Evolutionary conservation across 1,140 invertebrate genomes (phyloP).

Genomic region (Drosophila suzukii): DNA sequence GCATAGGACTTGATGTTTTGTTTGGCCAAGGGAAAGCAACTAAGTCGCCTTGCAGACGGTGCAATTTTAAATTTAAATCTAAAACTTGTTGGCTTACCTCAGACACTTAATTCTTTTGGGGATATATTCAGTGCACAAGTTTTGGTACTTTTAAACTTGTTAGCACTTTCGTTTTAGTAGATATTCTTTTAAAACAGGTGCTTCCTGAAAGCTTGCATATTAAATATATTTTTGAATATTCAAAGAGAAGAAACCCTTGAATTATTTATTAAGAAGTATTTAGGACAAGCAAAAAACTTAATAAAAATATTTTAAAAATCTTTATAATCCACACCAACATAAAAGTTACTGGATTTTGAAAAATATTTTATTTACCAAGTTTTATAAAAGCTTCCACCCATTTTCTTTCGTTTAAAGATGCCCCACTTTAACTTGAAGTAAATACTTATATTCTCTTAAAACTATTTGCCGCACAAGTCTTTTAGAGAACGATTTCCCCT

Average conservation of each 20-base stretch:
- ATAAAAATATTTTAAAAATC: no score
- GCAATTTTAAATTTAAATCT: slow-evolving; percentile 12
- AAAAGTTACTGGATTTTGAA: no score
- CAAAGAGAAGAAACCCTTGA: no score
- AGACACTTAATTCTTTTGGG: neutral
- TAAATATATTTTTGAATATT: no score
- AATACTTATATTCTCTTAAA: neutral
- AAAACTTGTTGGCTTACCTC: slow-evolving; percentile 7
- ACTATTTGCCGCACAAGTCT: neutral
- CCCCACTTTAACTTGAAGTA: neutral
- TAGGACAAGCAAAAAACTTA: no score
- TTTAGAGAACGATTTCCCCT: slow-evolving; percentile 1
- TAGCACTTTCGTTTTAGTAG: neutral
- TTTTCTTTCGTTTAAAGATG: neutral
- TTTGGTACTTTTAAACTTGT: neutral
- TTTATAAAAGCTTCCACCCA: neutral
- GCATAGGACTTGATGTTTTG: slow-evolving; percentile 38
- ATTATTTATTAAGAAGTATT: no score
- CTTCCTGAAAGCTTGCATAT: neutral
- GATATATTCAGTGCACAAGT: neutral
- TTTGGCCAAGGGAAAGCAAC: slow-evolving; percentile 12
- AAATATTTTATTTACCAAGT: no score
- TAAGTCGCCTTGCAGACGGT: slow-evolving; percentile 12
- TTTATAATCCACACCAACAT: no score
- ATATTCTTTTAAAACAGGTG: neutral